Conservation (phyloP, 2,113 vertebrate genomes). For the Nipponia nippon region DNA sequence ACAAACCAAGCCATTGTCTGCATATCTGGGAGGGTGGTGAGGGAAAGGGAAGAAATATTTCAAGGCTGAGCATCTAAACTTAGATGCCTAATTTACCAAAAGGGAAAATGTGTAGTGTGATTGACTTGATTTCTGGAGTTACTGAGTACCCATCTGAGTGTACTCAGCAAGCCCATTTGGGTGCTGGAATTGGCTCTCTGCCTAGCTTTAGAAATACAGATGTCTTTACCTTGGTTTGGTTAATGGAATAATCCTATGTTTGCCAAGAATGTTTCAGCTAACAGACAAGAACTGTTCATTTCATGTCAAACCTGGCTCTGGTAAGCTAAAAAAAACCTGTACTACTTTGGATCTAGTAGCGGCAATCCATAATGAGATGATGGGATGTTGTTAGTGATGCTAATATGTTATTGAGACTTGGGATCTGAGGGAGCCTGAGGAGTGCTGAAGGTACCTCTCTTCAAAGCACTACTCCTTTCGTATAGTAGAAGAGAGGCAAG, state of each 20-base stretch:
- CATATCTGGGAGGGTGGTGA: background rate
- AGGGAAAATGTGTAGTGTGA: background rate
- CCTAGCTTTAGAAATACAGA: background rate
- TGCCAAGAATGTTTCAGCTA: background rate
- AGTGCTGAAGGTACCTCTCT: background rate
- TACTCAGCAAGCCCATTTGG: background rate
- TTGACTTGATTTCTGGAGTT: background rate
- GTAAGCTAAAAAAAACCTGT: background rate
- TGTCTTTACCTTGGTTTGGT: background rate
- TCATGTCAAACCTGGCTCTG: background rate
- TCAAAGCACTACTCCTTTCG: background rate
- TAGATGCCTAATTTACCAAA: background rate
- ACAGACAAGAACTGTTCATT: background rate
- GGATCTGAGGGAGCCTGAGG: background rate
- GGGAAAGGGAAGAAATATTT: background rate
- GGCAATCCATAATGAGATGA: background rate
- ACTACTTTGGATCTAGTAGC: background rate
- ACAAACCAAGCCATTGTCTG: background rate
- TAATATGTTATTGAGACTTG: background rate
- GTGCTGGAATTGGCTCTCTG: background rate
- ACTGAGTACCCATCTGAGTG: background rate
- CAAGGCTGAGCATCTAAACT: background rate
- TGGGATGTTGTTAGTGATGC: background rate
- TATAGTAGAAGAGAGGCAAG: background rate
- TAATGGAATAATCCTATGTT: background rate